Evolutionary conservation across 2,797 vertebrate species (phyloP), one percentile per base, ranked within the genome.

Genomic region (Catostomus latipinnis): DNA sequence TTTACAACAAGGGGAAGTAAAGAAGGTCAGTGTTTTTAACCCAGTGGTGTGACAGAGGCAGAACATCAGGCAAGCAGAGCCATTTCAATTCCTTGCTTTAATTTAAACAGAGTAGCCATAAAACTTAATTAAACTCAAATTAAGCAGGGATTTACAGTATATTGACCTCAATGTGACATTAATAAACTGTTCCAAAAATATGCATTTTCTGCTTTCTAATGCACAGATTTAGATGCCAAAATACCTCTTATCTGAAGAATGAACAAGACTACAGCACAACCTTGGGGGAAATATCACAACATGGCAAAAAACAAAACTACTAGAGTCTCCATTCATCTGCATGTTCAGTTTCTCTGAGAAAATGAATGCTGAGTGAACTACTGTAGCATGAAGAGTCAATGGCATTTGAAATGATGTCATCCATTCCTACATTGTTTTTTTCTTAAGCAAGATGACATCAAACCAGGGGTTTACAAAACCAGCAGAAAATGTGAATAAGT

Each of bases 391-490:
- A 34, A 34, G 34, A 34, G 34, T 34, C 34, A 4, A 34, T 34
- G 18, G 34, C 50, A 34, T 53, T 53, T 53, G 4, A 5, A 53
- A 34, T 69, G 52, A 53, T 12, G 6, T 67, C 46, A 67, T 18
- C 46, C 12, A n/a, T 50, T 67, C 8, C 48, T 13, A 67, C 16
- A 50, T n/a, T 54, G 34, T 14, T 34, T 68, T 13, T 6, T 68
- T 12, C 34, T 34, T 34, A 53, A 68, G 14, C 16, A 52, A 50
- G 16, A 68, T 68, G 66, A 68, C n/a, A 49, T 45, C 8, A 48
- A 66, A 66, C 48, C 9, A 52, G 14, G 65, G 65, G 9, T 8
- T 63, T 8, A 48, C 87, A 65, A 76, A 80, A 48, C 53, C 48
- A 9, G 48, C 48, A 49, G 48, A 49, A 49, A 49, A 49, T 9